phyloP scores from a whole-genome alignment of 2,113 vertebrate genomes.

The Bombycilla garrulus region DNA sequence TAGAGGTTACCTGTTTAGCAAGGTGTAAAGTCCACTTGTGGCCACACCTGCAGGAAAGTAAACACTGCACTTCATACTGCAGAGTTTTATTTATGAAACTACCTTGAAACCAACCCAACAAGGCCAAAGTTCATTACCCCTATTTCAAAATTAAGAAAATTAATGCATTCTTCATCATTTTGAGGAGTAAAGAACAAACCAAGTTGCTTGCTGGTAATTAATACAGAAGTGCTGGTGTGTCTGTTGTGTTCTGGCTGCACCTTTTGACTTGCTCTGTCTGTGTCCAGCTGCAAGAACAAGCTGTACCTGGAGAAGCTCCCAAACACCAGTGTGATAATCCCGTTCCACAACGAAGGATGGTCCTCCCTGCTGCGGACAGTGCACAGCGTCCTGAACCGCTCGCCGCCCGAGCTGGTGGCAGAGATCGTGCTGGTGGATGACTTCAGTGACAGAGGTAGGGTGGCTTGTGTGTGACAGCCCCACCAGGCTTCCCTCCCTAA shows the following conservation, averaged over 20 bases:
- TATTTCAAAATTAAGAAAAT: background rate
- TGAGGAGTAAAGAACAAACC: background rate
- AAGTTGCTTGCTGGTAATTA: background rate
- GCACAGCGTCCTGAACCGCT: conserved; percentile 96
- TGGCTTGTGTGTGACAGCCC: background rate
- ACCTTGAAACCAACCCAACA: background rate
- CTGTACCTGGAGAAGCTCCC: conserved; percentile 89
- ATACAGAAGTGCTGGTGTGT: background rate
- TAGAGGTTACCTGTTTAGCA: background rate
- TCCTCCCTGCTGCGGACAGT: conserved; percentile 93
- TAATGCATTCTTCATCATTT: background rate
- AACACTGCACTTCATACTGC: background rate
- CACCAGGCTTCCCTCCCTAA: background rate
- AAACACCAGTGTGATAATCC: conserved; percentile 93
- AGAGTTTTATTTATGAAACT: background rate
- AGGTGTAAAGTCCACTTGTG: background rate
- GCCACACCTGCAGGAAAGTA: background rate
- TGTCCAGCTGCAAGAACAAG: conserved; percentile 89
- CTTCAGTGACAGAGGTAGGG: conserved; percentile 95
- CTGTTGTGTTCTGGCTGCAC: background rate
- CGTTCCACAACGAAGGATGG: conserved; percentile 99
- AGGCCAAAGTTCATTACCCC: rapidly evolving
- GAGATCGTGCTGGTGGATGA: conserved; percentile 97
- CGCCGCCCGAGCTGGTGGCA: conserved; percentile 87
- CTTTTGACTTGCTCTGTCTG: background rate